Base-by-base conservation (phyloP, 1,140 invertebrate genomes). In the Wiebesia pumilae region DNA sequence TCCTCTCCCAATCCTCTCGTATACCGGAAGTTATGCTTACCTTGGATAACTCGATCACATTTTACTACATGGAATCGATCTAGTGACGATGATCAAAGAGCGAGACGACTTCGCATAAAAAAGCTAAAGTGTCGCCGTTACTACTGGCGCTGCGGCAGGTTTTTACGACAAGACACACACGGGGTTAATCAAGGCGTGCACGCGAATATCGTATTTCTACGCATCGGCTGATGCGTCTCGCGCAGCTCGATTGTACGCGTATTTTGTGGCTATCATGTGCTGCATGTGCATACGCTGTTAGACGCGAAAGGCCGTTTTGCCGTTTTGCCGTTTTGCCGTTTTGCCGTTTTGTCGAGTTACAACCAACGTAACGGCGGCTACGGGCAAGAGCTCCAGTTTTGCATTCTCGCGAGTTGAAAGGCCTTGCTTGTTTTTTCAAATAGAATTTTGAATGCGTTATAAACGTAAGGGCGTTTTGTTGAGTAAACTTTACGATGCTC, bases 381-480 rank as follows among this genome's bases (percentile, higher is more conserved):
- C 27, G 27, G 14, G 27, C 27, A 75, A 43, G 6, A 77, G 24
- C 43, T 43, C 6, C 40, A 27, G 21, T 27, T 62, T 62, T 62
- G 21, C 27, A 62, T 62, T 27, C 24, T 27, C 24, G 24, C 58
- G 58, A 24, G 24, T 62, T 24, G 58, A 16, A 62, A 62, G 27
- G 24, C 14, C 58, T 6, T 19, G 16, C 78, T n/a, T 62, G 51
- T 33, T 54, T 54, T 80, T 81, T 81, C 67, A 83, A 83, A 73
- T 24, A 35, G 51, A 83, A 83, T 35, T 75, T 83, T 54, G 3
- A 73, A 40, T 75, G 35, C 71, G 27, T 75, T 83, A 30, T 75
- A 35, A 35, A 58, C 58, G 30, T 38, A 47, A 54, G 14, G 30
- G 38, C 35, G 69, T 33, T 73, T 75, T 62, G 69, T 75, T 75